phyloP scores from a whole-genome alignment of 2,888 invertebrate species.

The Drosophila atroscutellata region DNA sequence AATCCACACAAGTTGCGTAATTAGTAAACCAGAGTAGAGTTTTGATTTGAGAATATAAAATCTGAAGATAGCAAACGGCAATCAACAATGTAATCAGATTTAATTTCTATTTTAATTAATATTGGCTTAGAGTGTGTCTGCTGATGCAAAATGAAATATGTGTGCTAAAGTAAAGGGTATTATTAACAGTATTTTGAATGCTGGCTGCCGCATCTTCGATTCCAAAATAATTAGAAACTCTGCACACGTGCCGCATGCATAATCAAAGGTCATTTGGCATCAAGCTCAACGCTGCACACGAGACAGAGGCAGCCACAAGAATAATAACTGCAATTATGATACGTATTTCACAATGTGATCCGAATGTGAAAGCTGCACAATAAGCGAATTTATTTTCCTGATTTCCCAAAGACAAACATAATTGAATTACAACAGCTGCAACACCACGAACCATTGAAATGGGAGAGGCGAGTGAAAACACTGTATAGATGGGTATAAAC shows the following conservation, averaged over 20 bases:
- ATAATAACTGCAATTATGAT: constrained; percentile 65
- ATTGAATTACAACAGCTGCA: constrained; percentile 68
- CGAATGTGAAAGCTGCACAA: constrained; percentile 51
- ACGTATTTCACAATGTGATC: constrained; percentile 49
- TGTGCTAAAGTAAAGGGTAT: neutral
- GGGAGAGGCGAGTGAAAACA: constrained; percentile 16
- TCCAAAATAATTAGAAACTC: constrained; percentile 61
- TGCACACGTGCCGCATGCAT: constrained; percentile 67
- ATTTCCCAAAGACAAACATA: constrained; percentile 78
- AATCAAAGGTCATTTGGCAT: constrained; percentile 64
- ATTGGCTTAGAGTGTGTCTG: neutral
- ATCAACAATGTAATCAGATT: neutral
- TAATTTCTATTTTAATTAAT: constrained; percentile 1
- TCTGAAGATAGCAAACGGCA: neutral
- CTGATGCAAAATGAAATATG: neutral
- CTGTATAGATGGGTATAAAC: constrained; percentile 5
- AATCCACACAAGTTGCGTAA: constrained; percentile 53
- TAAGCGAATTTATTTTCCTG: constrained; percentile 74
- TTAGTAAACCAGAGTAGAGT: constrained; percentile 33
- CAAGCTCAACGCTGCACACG: constrained; percentile 15
- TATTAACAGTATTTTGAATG: neutral
- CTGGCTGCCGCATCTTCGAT: constrained; percentile 14
- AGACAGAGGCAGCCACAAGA: constrained; percentile 21
- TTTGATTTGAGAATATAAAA: constrained; percentile 20
- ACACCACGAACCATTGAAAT: constrained; percentile 10